Percentiles rank a stretch among this genome's conserved stretches.
Conservation (phyloP, 2,797 vertebrate genomes). For the Channallabes apus region DNA sequence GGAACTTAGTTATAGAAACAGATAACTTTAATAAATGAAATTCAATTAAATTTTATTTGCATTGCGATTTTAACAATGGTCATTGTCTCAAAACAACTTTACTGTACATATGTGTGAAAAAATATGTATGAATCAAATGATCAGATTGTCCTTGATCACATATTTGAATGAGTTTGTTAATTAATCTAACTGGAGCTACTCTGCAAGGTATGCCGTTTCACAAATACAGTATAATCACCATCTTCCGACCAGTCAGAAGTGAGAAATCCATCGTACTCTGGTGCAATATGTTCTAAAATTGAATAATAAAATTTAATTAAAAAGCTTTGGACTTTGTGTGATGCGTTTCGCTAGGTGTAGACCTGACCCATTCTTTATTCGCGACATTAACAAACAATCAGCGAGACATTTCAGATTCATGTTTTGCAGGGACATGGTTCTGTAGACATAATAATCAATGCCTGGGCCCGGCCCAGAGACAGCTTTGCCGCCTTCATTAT, state of each 20-base stretch:
- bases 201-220: not conserved
- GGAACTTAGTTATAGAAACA: not conserved
- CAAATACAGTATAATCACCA: not conserved
- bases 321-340: not conserved
- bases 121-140: too few species aligned
- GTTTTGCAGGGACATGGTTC: conserved; percentile 22
- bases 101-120: too few species aligned
- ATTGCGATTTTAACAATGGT: too few species aligned
- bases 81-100: too few species aligned
- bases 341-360: conserved; percentile 22
- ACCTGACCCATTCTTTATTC: not conserved
- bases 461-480: not conserved
- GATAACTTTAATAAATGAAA: too few species aligned
- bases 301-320: not conserved
- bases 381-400: conserved; percentile 20
- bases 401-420: conserved; percentile 18
- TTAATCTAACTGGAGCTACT: not conserved
- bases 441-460: conserved; percentile 43
- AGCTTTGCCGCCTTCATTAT: conserved; percentile 34
- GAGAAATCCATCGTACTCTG: not conserved
- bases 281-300: not conserved
- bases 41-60: too few species aligned
- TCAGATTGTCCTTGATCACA: too few species aligned
- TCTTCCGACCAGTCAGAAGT: not conserved
- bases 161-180: not conserved